phyloP scores from a whole-genome alignment of 2,888 invertebrate species.

The Dryocosmus kuriphilus region DNA sequence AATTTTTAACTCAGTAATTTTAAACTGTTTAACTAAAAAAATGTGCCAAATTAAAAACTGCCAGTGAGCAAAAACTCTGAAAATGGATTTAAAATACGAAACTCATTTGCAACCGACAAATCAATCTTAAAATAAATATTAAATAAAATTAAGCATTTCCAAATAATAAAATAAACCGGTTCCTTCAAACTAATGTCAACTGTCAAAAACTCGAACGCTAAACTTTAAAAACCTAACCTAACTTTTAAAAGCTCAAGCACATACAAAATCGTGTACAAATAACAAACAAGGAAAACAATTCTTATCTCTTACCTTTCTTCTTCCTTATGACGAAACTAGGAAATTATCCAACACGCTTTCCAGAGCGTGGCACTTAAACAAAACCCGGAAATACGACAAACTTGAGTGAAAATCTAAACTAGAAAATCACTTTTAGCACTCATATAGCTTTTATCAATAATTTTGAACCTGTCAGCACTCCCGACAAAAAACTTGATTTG shows the following conservation, averaged over 20 bases:
- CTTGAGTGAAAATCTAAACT: conserved; percentile 11
- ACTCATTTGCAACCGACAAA: too few species aligned
- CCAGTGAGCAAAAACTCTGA: too few species aligned
- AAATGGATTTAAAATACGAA: too few species aligned
- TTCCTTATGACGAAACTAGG: neutral
- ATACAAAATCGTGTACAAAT: neutral
- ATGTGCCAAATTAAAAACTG: too few species aligned
- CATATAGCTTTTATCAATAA: neutral
- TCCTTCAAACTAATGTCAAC: neutral
- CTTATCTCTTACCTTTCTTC: neutral
- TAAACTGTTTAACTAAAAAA: too few species aligned
- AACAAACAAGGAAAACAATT: conserved; percentile 6
- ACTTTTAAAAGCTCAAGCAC: neutral
- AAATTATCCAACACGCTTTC: conserved; percentile 29
- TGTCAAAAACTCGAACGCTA: neutral
- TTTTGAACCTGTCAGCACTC: neutral
- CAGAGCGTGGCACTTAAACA: neutral
- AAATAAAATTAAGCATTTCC: too few species aligned
- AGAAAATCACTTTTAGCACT: conserved; percentile 10
- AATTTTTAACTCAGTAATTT: too few species aligned
- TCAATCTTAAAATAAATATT: too few species aligned
- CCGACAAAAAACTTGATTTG: neutral
- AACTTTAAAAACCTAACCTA: conserved; percentile 16
- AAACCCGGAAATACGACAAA: conserved; percentile 22
- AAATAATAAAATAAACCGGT: too few species aligned